Evolutionary conservation across 2,797 vertebrate species (phyloP).

Genomic region (Acipenser transmontanus): DNA sequence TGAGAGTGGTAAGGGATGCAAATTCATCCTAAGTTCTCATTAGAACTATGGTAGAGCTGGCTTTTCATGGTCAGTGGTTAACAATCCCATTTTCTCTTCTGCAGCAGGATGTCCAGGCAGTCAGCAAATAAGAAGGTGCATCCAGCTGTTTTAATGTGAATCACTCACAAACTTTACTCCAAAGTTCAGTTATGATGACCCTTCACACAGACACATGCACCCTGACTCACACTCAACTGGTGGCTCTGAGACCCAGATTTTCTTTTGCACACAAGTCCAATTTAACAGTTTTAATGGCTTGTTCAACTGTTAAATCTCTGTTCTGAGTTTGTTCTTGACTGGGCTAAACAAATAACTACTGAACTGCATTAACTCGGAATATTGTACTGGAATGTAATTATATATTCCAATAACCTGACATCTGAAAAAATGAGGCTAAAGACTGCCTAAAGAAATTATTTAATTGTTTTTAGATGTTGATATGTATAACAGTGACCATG

Average conservation of each 20-base stretch:
- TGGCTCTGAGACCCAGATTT: not conserved
- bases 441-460: not conserved
- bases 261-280: constrained; percentile 17
- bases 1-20: constrained; percentile 14
- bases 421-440: not conserved
- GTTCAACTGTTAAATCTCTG: constrained; percentile 33
- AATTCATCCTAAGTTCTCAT: constrained; percentile 8
- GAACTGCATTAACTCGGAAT: constrained; percentile 19
- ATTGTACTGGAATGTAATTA: constrained; percentile 27
- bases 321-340: constrained; percentile 32
- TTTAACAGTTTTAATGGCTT: constrained; percentile 26
- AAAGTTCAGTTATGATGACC: constrained; percentile 5
- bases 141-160: constrained; percentile 13
- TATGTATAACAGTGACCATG: not conserved
- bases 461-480: not conserved
- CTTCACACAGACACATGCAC: constrained; percentile 7
- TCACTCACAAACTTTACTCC: constrained; percentile 9
- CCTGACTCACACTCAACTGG: not conserved
- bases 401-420: not conserved
- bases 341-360: constrained; percentile 41
- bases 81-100: constrained; percentile 19
- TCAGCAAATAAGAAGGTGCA: constrained; percentile 13
- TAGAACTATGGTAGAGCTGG: constrained; percentile 18
- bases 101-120: constrained; percentile 21
- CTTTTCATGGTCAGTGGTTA: constrained; percentile 32